Evolutionary conservation across 1,140 invertebrate genomes (phyloP), one percentile per base, ranked within the genome.

Genomic region (Tribolium castaneum): DNA sequence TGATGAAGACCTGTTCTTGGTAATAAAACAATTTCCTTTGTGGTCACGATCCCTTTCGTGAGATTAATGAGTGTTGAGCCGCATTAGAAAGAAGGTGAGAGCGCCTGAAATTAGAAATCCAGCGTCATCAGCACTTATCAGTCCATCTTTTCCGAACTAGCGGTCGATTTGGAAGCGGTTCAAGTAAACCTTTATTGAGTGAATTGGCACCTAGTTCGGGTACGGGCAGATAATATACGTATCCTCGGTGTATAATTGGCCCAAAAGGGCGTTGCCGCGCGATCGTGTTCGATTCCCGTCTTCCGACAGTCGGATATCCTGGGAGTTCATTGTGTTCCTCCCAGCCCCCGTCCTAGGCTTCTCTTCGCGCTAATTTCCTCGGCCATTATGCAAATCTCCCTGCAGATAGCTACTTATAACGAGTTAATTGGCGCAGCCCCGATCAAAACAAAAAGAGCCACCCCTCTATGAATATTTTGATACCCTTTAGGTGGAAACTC

Each of bases 281-380:
- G 75, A 77, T 77, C 75, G 75, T 66, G 54, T 77, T 77, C 75
- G 75, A 77, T 77, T 77, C 75, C 49, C 75, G 52, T 77, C 75
- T 77, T 77, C 75, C 75, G 75, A 77, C 75, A 70, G 75, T 70
- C 75, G 75, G 75, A 77, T 77, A 50, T 77, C 75, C 75, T 77
- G 75, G 75, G 75, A 77, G 75, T 77, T 77, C 45, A 77, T 77
- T 77, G 75, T 70, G 75, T 77, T 59, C 74, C 51, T 56, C 74
- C 54, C 54, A 54, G 14, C 30, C 54, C 49, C 54, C 52, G 74
- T 56, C 25, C 30, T 66, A 66, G 59, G 59, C 30, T 66, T 66
- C 59, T 66, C 59, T 39, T 56, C 74, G 30, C 56, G 62, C 75
- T 77, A 77, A 77, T 77, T 77, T 77, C 75, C 75, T 62, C 49